These are phyloP conservation scores for Rhinopithecus roxellana DNA, from an alignment of 2,113 vertebrate species.

Conservation along the genomic window DNA sequence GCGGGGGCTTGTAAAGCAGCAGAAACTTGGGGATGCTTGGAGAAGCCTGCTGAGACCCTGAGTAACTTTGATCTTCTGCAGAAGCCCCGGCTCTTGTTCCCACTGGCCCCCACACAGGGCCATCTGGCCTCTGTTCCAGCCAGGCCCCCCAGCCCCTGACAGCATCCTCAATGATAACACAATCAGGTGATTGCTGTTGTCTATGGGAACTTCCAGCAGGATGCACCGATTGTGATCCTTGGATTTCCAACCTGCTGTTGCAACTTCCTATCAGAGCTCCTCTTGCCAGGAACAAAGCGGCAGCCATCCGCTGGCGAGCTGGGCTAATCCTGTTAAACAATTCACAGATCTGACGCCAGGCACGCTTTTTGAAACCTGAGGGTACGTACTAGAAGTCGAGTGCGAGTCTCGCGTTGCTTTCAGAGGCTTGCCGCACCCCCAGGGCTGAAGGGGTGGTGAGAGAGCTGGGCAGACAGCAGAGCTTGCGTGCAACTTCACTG, in stretches of 20 bases:
- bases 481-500: background rate
- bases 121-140: background rate
- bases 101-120: fast-evolving
- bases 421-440: background rate
- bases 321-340: slow-evolving; percentile 22
- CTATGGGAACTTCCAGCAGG: fast-evolving
- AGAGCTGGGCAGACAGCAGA: fast-evolving
- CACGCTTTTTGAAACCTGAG: background rate
- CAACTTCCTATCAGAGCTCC: background rate
- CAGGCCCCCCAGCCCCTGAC: background rate
- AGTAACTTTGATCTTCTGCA: background rate
- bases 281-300: background rate
- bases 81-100: background rate
- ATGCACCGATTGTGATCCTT: fast-evolving
- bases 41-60: fast-evolving
- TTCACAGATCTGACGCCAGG: slow-evolving; percentile 44
- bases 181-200: fast-evolving
- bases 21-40: fast-evolving
- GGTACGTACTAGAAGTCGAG: background rate
- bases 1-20: fast-evolving
- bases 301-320: background rate
- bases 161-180: background rate
- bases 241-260: background rate
- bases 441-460: background rate
- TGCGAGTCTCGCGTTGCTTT: background rate